Conservation (phyloP, 2,113 vertebrate species). For the Stercorarius parasiticus region DNA sequence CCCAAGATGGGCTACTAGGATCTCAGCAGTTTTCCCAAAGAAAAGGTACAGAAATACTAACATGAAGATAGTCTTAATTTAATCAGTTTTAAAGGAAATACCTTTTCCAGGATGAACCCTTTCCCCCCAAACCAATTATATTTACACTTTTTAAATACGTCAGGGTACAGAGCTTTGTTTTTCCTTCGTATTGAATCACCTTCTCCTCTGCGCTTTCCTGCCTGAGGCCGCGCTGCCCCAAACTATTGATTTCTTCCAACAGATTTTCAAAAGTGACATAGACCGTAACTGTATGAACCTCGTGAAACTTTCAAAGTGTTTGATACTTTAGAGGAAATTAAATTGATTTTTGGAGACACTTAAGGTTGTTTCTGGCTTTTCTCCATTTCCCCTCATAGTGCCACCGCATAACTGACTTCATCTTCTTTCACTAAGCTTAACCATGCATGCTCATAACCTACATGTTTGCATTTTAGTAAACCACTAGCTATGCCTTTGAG, state of each 20-base stretch:
- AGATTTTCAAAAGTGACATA: not conserved
- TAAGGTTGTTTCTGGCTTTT: not conserved
- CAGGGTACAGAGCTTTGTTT: not conserved
- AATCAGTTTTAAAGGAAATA: not conserved
- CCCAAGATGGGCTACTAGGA: not conserved
- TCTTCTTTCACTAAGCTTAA: not conserved
- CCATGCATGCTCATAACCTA: not conserved
- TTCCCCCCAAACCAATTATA: not conserved
- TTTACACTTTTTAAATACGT: not conserved
- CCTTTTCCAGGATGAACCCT: not conserved
- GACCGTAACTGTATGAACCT: not conserved
- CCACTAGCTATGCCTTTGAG: not conserved
- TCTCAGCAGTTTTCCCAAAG: not conserved
- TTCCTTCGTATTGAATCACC: not conserved
- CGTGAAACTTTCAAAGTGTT: not conserved
- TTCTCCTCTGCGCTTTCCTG: not conserved
- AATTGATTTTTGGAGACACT: not conserved
- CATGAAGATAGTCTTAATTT: not conserved
- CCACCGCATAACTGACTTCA: not conserved
- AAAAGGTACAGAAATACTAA: not conserved
- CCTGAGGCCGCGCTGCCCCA: not conserved
- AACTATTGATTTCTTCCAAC: not conserved
- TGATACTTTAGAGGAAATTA: not conserved
- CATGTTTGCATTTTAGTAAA: not conserved
- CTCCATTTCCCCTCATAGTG: not conserved